These are phyloP conservation scores for Coranthus polyacanthus DNA, from an alignment of 2,797 vertebrate genomes.

Conservation along the genomic window DNA sequence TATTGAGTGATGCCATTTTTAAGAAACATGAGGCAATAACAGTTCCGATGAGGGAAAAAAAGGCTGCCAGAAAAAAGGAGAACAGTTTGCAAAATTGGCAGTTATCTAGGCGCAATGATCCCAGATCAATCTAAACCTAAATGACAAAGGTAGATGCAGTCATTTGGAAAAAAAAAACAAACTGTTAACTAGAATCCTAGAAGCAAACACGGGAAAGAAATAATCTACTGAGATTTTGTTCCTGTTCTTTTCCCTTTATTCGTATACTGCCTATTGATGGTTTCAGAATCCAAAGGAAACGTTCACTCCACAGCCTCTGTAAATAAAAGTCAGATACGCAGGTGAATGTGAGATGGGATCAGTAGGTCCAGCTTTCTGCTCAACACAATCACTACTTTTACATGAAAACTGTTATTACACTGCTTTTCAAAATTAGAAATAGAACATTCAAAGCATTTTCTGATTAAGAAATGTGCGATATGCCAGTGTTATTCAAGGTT, in stretches of 20 bases:
- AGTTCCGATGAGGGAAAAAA: slow-evolving; percentile 33
- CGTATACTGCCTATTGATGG: not conserved
- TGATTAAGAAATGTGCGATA: no score
- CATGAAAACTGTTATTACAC: no score
- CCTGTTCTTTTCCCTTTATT: not conserved
- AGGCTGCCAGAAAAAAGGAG: slow-evolving; percentile 10
- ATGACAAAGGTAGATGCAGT: slow-evolving; percentile 21
- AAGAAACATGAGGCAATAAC: slow-evolving; percentile 44
- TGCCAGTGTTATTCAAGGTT: no score
- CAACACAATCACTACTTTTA: no score
- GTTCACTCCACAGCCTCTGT: slow-evolving; percentile 4
- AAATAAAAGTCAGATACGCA: not conserved
- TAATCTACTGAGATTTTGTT: not conserved
- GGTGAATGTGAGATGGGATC: slow-evolving; percentile 9
- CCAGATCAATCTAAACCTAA: slow-evolving; percentile 14
- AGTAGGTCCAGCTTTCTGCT: not conserved
- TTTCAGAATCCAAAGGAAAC: not conserved
- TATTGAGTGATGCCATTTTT: slow-evolving; percentile 23
- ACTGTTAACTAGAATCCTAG: no score
- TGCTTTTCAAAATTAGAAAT: no score
- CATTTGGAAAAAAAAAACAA: slow-evolving; percentile 12
- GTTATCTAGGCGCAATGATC: slow-evolving; percentile 14
- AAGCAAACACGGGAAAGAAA: not conserved
- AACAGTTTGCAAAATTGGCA: slow-evolving; percentile 23
- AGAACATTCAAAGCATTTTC: no score